Conservation (phyloP, 2,888 invertebrate species). For the Linnaemya vulpina region DNA sequence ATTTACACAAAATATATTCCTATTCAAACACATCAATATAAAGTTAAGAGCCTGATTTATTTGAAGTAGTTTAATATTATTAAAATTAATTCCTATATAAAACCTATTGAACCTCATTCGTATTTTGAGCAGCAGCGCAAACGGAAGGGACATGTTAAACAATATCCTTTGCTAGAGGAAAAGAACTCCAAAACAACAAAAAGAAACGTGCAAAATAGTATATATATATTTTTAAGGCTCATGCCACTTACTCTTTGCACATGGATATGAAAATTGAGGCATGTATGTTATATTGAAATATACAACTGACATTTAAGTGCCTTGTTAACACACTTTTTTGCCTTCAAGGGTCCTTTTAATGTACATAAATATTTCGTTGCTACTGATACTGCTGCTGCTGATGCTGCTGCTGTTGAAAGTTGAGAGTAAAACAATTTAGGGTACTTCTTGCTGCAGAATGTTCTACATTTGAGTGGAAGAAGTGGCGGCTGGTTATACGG, state of each 20-base stretch:
- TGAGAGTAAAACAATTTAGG: conserved; percentile 47
- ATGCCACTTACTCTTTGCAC: conserved; percentile 1
- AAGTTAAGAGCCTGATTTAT: conserved; percentile 57
- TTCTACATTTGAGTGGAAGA: conserved; percentile 23
- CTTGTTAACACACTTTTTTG: conserved; percentile 69
- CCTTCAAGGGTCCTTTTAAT: conserved; percentile 56
- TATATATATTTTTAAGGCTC: neutral
- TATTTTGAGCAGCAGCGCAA: conserved; percentile 8
- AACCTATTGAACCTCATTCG: conserved; percentile 6
- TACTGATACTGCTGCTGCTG: conserved; percentile 6
- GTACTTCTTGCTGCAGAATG: conserved; percentile 35
- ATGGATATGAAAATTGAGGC: conserved; percentile 32
- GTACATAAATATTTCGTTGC: neutral
- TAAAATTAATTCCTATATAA: conserved; percentile 55
- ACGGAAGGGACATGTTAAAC: conserved; percentile 35
- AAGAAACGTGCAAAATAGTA: neutral
- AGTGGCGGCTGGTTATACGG: neutral
- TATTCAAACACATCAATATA: conserved; percentile 7
- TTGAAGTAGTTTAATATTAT: conserved; percentile 21
- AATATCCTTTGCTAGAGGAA: conserved; percentile 41
- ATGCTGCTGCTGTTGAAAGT: conserved; percentile 35
- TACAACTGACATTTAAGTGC: conserved; percentile 65
- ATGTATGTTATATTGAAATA: conserved; percentile 46
- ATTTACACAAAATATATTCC: neutral
- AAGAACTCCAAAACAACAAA: neutral